phyloP scores from a whole-genome alignment of 35 echinoderm and acorn worm species.

The Acanthaster planci region DNA sequence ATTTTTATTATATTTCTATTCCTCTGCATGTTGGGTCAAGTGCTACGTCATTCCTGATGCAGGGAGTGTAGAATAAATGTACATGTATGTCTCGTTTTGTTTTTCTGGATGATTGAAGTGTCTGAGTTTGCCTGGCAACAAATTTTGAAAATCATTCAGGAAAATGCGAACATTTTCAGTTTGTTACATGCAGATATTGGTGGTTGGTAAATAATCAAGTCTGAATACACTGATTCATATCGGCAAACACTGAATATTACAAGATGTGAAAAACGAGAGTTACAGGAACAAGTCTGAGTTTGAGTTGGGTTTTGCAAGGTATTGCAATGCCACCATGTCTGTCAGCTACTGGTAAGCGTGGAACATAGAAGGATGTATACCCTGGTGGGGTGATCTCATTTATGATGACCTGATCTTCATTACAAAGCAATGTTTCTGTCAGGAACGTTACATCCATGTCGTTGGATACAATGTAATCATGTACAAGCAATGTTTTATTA shows the following conservation, averaged over 20 bases:
- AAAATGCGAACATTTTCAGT: neutral
- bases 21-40: too few relatives aligned
- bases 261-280: neutral
- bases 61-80: too few relatives aligned
- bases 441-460: neutral
- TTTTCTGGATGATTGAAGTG: too few relatives aligned
- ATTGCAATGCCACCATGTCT: neutral
- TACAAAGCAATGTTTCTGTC: neutral
- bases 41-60: too few relatives aligned
- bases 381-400: neutral
- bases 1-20: too few relatives aligned
- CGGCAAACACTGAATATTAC: too few relatives aligned
- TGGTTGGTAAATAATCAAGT: neutral
- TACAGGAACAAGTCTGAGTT: neutral
- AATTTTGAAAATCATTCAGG: too few relatives aligned
- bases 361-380: neutral
- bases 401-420: neutral
- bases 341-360: neutral
- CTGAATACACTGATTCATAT: neutral
- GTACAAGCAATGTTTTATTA: neutral
- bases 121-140: too few relatives aligned
- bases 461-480: neutral
- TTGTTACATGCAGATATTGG: neutral
- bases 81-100: too few relatives aligned
- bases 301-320: neutral